Base-by-base conservation (phyloP, 2,113 vertebrate genomes). In the Mastomys coucha region DNA sequence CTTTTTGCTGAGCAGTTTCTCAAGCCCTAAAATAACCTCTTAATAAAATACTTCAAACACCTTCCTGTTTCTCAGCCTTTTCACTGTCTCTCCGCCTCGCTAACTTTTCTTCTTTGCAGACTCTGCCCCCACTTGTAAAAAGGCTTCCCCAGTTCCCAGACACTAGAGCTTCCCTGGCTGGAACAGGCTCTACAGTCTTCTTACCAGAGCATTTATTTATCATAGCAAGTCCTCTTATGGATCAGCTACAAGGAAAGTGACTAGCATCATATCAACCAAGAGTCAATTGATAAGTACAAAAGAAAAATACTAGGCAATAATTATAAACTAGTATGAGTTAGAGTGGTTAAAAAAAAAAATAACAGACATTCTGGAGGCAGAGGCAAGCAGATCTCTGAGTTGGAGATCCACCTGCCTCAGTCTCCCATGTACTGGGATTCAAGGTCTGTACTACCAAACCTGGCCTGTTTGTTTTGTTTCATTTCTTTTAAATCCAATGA, bases 271-370 rank as follows among this genome's bases (percentile, higher is more conserved):
- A 24, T 60, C 88, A 91, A 63, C 70, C 65, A 77, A 90, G 42
- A 72, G 33, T 93, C 63, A 88, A 67, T 17, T 13, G 63, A 36
- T 51, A 95, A 88, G 56, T 63, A 91, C 60, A 90, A 94, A 70
- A 60, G 63, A 89, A 96, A 93, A 94, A 60, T 91, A 85, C 24
- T 39, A 69, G 72, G 36, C 1, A 88, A 42, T 76, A 76, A 94
- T 11, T 89, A 14, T 85, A 81, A 92, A 80, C 17, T 60, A 72
- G 76, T 2, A 89, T 42, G 65, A 87, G 76, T 26, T 39, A 93
- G 56, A 93, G 93, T 39, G 39, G 42, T 95, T 96, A 93, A 92
- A 33, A 95, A 96, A 95, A 49, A 94, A 84, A 51, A 88, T 39
- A 76, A 73, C 1, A 70, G n/a, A 42, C 36, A 72, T 31, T 16